Base-by-base conservation (phyloP, 2,888 invertebrate genomes). In the Leptinotarsa peninsularis region DNA sequence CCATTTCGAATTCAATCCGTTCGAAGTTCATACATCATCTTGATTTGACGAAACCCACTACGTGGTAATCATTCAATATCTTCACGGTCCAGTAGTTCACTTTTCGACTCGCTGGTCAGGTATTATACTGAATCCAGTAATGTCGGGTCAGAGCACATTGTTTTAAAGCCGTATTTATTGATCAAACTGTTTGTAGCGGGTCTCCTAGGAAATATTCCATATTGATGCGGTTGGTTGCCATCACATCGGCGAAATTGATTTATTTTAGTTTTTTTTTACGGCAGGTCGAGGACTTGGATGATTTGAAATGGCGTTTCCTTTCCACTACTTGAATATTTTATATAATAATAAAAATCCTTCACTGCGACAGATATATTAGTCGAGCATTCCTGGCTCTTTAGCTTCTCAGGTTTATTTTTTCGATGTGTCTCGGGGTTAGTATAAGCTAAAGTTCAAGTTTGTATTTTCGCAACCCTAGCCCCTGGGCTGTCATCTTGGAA, bases 141-240 rank as follows among this genome's bases (percentile, higher is more conserved):
- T 33, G 27, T n/a, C n/a, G 67, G 67, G 50, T 15, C 58, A 18
- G 54, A 54, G 60, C 71, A 67, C 52, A 71, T 63, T 67, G 71
- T 71, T 43, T 74, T 52, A 67, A 71, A 33, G 68, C 67, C 33
- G 43, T 63, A 27, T 49, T 43, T 71, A 71, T 75, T 71, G 74
- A 75, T 75, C 71, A 71, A 67, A 75, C 66, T 74, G 71, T 74
- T 71, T 75, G 68, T 75, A 75, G 67, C 56, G 18, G 66, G 74
- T 75, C 58, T 58, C 58, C 58, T 23, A 58, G 58, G 58, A 23
- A 23, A 58, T 58, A 58, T 58, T 58, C 2, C 58, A 67, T 67
- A 33, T 63, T 43, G 63, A 63, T 63, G 63, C 63, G 33, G 33
- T 63, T 10, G 17, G 43, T 63, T 63, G 43, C 63, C 63, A 63